Percentiles rank a stretch among this genome's conserved stretches.
These are phyloP conservation scores for Malachius bipustulatus DNA, from an alignment of 2,888 invertebrate species.

Conservation along the genomic window DNA sequence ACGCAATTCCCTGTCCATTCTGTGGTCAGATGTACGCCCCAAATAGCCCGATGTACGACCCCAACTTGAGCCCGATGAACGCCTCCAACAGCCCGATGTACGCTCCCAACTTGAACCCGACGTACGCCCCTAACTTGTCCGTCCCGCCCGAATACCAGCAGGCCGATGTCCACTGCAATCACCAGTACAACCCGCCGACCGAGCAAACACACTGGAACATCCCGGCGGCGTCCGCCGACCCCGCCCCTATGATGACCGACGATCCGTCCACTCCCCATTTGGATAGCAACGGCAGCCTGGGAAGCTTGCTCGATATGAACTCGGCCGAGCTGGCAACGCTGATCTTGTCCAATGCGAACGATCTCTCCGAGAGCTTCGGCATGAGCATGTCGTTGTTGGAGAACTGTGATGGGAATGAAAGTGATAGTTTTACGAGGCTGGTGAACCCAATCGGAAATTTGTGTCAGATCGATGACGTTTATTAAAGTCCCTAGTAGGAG, in stretches of 20 bases:
- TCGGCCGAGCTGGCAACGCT: conserved; percentile 33
- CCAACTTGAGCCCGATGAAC: no score
- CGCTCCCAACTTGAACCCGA: neutral
- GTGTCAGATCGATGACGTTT: conserved; percentile 20
- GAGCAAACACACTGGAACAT: conserved; percentile 16
- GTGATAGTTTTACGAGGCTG: conserved; percentile 44
- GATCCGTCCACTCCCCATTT: conserved; percentile 10
- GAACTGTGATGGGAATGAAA: conserved; percentile 26
- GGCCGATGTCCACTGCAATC: neutral
- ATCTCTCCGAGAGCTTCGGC: conserved; percentile 38
- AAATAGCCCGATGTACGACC: no score
- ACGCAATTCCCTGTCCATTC: neutral
- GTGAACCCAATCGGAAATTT: conserved; percentile 38
- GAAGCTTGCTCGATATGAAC: conserved; percentile 34
- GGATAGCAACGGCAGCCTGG: conserved; percentile 23
- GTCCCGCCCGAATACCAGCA: neutral
- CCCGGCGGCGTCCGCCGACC: conserved; percentile 8
- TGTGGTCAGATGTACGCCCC: conserved; percentile 1
- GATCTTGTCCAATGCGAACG: conserved; percentile 28
- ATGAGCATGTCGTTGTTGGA: conserved; percentile 40
- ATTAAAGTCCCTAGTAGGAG: no score
- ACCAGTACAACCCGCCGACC: neutral
- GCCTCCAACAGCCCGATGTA: no score
- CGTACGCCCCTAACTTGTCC: neutral
- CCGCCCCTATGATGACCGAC: conserved; percentile 5